Evolutionary conservation across 2,888 invertebrate genomes (phyloP).

Genomic region (Cetonia aurata): DNA sequence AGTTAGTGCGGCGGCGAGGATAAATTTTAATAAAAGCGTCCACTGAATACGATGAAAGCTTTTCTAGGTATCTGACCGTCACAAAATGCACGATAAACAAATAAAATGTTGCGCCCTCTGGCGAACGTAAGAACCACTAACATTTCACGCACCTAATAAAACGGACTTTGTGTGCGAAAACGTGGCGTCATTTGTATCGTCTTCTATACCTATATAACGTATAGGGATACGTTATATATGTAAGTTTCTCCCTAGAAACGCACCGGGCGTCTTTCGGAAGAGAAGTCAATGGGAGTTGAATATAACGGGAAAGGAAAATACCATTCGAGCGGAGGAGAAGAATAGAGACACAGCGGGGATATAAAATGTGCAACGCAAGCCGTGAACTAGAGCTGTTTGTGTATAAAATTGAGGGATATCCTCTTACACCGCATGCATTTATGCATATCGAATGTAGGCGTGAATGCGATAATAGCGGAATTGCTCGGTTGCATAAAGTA

Average conservation of each 20-base stretch:
- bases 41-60: slow-evolving; percentile 14
- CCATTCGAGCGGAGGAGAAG: slow-evolving; percentile 5
- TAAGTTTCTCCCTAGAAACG: no score
- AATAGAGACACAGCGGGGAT: slow-evolving; percentile 12
- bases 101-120: slow-evolving; percentile 42
- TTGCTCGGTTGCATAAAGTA: slow-evolving; percentile 24
- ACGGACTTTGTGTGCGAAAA: slow-evolving; percentile 49
- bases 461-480: slow-evolving; percentile 25
- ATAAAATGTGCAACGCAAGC: slow-evolving; percentile 24
- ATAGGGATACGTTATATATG: no score
- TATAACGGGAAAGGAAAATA: slow-evolving; percentile 3
- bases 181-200: slow-evolving; percentile 53
- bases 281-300: slow-evolving; percentile 25
- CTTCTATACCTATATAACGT: no score
- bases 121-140: slow-evolving; percentile 47
- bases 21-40: slow-evolving; percentile 34
- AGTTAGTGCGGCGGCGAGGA: slow-evolving; percentile 12
- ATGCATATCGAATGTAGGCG: slow-evolving; percentile 50
- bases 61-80: slow-evolving; percentile 16
- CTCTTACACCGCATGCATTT: slow-evolving; percentile 52
- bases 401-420: slow-evolving; percentile 45
- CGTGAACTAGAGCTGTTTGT: slow-evolving; percentile 28
- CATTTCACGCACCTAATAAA: slow-evolving; percentile 52
- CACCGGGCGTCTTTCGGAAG: slow-evolving; percentile 17
- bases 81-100: slow-evolving; percentile 39